Evolutionary conservation across 2,113 vertebrate genomes (phyloP).

Genomic region (Cricetomys ansorgei): DNA sequence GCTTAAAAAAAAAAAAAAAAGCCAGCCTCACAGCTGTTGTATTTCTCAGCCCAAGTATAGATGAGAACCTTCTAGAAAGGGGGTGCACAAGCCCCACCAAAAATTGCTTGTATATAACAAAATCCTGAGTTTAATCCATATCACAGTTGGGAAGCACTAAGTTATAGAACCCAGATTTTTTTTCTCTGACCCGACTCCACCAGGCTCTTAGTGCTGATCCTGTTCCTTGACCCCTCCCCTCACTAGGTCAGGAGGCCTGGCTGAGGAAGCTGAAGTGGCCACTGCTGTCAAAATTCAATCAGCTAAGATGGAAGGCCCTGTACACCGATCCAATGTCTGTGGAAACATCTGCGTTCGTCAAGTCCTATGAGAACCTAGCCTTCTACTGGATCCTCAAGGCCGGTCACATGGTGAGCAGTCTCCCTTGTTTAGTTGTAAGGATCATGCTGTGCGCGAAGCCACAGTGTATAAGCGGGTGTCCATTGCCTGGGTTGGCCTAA

Average conservation of each 20-base stretch:
- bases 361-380: slow-evolving; percentile 92
- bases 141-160: background rate
- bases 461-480: fast-evolving
- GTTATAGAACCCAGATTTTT: no score
- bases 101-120: background rate
- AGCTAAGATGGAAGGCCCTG: slow-evolving; percentile 92
- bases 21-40: background rate
- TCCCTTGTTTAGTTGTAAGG: background rate
- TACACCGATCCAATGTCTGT: slow-evolving; percentile 84
- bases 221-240: background rate
- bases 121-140: background rate
- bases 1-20: background rate
- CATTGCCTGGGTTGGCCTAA: background rate
- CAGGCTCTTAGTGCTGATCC: background rate
- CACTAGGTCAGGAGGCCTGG: slow-evolving; percentile 94
- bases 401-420: slow-evolving; percentile 95
- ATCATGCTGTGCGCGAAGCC: background rate
- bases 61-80: background rate
- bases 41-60: background rate
- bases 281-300: slow-evolving; percentile 87
- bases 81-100: background rate
- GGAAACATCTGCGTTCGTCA: slow-evolving; percentile 93
- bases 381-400: slow-evolving; percentile 99
- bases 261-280: slow-evolving; percentile 93
- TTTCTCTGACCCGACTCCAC: background rate